These are phyloP conservation scores for Cephus cinctus DNA, from an alignment of 1,140 invertebrate species.

Conservation along the genomic window DNA sequence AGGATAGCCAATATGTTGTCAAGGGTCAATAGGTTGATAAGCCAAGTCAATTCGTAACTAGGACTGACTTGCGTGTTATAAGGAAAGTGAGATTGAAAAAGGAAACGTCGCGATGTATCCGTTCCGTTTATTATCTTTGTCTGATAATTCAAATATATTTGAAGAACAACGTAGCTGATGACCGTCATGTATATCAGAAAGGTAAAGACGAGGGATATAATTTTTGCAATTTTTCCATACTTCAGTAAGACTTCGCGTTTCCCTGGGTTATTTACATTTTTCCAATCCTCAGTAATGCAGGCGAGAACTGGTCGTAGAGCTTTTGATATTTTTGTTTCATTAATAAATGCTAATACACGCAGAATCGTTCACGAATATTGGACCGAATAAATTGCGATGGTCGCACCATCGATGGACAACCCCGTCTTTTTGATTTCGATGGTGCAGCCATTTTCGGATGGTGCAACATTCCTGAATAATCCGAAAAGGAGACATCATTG, in stretches of 20 bases:
- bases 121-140: conserved; percentile 1
- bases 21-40: too few relatives aligned
- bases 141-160: not conserved
- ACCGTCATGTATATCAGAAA: conserved; percentile 7
- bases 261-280: not conserved
- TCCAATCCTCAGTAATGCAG: conserved; percentile 19
- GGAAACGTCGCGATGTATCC: not conserved
- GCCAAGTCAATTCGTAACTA: too few relatives aligned
- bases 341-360: too few relatives aligned
- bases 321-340: too few relatives aligned
- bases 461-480: too few relatives aligned
- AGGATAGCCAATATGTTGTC: too few relatives aligned
- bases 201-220: conserved; percentile 11
- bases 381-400: too few relatives aligned
- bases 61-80: conserved; percentile 14
- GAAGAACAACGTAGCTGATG: not conserved
- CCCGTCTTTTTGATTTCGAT: too few relatives aligned
- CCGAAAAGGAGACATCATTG: too few relatives aligned
- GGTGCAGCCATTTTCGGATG: too few relatives aligned
- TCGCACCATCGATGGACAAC: too few relatives aligned
- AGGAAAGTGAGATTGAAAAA: conserved; percentile 14
- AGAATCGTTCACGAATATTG: too few relatives aligned
- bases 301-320: conserved; percentile 14
- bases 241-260: conserved; percentile 7
- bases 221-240: conserved; percentile 9